phyloP scores from a whole-genome alignment of 2,113 vertebrate genomes.

The Corythoichthys intestinalis region DNA sequence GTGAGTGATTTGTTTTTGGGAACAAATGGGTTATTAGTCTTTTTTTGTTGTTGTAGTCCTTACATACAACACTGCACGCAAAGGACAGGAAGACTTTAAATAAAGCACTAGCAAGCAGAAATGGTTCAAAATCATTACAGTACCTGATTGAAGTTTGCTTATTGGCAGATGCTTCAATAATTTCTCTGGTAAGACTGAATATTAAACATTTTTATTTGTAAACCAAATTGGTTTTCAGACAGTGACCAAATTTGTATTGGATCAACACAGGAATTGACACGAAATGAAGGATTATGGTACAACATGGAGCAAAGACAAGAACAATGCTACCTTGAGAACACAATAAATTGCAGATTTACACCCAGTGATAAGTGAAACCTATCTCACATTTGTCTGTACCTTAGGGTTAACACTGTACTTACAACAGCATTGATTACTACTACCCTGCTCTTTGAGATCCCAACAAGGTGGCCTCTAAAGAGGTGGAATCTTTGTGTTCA shows the following conservation, averaged over 20 bases:
- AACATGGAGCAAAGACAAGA: slow-evolving; percentile 14
- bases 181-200: slow-evolving; percentile 3
- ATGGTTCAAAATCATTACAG: slow-evolving; percentile 16
- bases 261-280: slow-evolving; percentile 16
- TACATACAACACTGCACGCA: neutral
- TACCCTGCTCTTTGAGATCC: slow-evolving; percentile 18
- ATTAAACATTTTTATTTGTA: slow-evolving; percentile 23
- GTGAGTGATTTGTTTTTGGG: neutral
- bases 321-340: slow-evolving; percentile 38
- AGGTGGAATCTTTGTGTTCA: slow-evolving; percentile 24
- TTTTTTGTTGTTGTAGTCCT: neutral
- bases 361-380: slow-evolving; percentile 23
- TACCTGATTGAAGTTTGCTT: slow-evolving; percentile 16
- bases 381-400: slow-evolving; percentile 47
- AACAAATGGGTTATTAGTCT: neutral
- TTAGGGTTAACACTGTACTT: slow-evolving; percentile 37
- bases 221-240: slow-evolving; percentile 10
- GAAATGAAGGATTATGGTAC: slow-evolving; percentile 12
- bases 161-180: neutral
- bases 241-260: neutral
- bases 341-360: slow-evolving; percentile 24
- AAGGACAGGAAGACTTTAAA: neutral
- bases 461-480: slow-evolving; percentile 27
- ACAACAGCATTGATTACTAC: slow-evolving; percentile 20
- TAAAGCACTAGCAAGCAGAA: slow-evolving; percentile 25